phyloP scores from a whole-genome alignment of 2,113 vertebrate genomes.

The Cyprinodon tularosa region DNA sequence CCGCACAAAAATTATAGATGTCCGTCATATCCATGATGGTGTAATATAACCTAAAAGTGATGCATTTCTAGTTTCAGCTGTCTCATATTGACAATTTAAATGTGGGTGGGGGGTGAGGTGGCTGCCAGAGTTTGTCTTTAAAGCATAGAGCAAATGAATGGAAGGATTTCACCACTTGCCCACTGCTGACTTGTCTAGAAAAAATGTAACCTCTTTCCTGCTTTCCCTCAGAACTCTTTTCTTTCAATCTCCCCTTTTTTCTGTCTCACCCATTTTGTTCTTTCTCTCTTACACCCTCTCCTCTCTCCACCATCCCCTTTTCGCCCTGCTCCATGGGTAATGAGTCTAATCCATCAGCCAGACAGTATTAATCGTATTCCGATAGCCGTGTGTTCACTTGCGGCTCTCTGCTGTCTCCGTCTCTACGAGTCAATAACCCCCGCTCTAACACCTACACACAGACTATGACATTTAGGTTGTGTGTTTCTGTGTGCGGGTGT shows the following conservation, averaged over 20 bases:
- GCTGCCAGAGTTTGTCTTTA: slow-evolving; percentile 6
- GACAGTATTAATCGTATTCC: slow-evolving; percentile 80
- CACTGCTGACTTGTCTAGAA: background rate
- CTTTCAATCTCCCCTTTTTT: slow-evolving; percentile 5
- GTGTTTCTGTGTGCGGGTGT: slow-evolving; percentile 26
- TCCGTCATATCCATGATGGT: too few relatives aligned
- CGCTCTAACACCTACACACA: slow-evolving; percentile 62
- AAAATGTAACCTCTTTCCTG: slow-evolving; percentile 7
- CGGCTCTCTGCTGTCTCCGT: slow-evolving; percentile 67
- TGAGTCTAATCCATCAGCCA: slow-evolving; percentile 79
- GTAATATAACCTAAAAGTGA: background rate
- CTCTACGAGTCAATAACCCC: slow-evolving; percentile 74
- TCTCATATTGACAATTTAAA: slow-evolving; percentile 1
- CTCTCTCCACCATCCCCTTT: slow-evolving; percentile 34
- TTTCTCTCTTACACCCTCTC: slow-evolving; percentile 20
- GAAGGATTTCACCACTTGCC: slow-evolving; percentile 11
- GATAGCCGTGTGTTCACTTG: slow-evolving; percentile 73
- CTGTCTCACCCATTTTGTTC: slow-evolving; percentile 17
- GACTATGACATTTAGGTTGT: slow-evolving; percentile 56
- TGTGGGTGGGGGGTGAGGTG: background rate
- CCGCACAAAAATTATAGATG: too few relatives aligned
- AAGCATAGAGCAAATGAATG: slow-evolving; percentile 7
- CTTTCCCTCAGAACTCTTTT: background rate
- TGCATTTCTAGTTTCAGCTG: background rate
- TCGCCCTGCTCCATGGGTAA: slow-evolving; percentile 65